phyloP scores from a whole-genome alignment of 2,888 invertebrate genomes.

The Drosophila nr. perissopoda region DNA sequence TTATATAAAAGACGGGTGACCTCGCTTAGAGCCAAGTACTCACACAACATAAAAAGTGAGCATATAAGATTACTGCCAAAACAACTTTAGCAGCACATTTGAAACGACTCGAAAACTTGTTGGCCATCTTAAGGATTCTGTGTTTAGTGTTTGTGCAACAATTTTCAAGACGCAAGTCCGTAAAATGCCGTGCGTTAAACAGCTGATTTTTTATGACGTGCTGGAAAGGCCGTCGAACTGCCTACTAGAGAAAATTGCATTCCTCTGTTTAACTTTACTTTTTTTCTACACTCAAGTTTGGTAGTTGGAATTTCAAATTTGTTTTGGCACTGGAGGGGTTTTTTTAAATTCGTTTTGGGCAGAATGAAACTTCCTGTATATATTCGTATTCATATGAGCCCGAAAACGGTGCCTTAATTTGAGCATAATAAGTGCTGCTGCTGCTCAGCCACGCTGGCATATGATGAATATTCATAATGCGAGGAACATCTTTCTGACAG shows the following conservation, averaged over 20 bases:
- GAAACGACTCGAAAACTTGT: conserved; percentile 26
- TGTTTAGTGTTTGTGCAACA: conserved; percentile 43
- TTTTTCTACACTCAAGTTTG: conserved; percentile 39
- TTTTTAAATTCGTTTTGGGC: conserved; percentile 11
- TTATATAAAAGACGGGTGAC: conserved; percentile 50
- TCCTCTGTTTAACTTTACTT: conserved; percentile 25
- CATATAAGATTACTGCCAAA: conserved; percentile 64
- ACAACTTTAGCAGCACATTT: conserved; percentile 48
- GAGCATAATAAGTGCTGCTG: conserved; percentile 73
- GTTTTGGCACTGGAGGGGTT: conserved; percentile 36
- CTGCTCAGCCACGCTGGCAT: conserved; percentile 60
- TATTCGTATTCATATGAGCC: conserved; percentile 51
- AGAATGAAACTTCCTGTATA: conserved; percentile 32
- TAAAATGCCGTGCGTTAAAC: conserved; percentile 61
- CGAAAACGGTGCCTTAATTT: conserved; percentile 67
- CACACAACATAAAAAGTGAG: conserved; percentile 11
- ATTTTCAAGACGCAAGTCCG: conserved; percentile 66
- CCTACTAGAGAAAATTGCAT: conserved; percentile 62
- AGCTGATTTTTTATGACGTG: conserved; percentile 70
- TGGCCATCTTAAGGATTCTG: conserved; percentile 14
- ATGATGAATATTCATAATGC: conserved; percentile 77
- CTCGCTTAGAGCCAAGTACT: conserved; percentile 26
- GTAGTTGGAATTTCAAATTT: conserved; percentile 74
- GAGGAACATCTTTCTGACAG: conserved; percentile 54
- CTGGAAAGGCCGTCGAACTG: conserved; percentile 67